Base-by-base conservation (phyloP, 2,888 invertebrate genomes). In the Operophtera brumata region DNA sequence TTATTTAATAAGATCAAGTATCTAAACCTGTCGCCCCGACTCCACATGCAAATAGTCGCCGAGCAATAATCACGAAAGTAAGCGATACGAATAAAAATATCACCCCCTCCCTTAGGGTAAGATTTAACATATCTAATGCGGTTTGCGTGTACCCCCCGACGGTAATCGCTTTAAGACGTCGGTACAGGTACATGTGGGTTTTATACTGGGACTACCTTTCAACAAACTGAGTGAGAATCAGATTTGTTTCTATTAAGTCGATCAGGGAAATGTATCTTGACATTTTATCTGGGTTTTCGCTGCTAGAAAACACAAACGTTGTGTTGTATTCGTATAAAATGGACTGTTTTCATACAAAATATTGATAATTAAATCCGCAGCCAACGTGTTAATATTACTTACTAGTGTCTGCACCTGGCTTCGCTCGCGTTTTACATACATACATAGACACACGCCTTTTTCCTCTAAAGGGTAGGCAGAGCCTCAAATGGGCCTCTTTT, bases 111-210 rank as follows among this genome's bases (percentile, higher is more conserved):
- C 73, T 64, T 67, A 67, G 82, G 80, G 73, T 76, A 71, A 74
- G 84, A 84, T 87, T 89, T 89, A 88, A 87, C 89, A 88, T 88
- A 87, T 76, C 86, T 89, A 89, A 89, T 89, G 89, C 88, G 88
- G 81, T 89, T 89, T 89, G 80, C 89, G 87, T 89, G 89, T 89
- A 74, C 73, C 70, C 73, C 78, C 78, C 71, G 77, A 73, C 77
- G 67, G 82, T 87, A 88, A 88, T 87, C 87, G 87, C 77, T 88
- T 87, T 86, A 86, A 88, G 87, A 86, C 85, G 80, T 30, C 30
- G 30, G 30, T 36, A 36, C 59, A 64, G 64, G 62, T 64, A 61
- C 39, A 39, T 41, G 69, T 63, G 60, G 64, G 53, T 60, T 61
- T 66, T 60, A 34, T 39, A 47, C 46, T 37, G 47, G 36, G 44